Conservation (phyloP, 2,113 vertebrate species). For the Lagopus leucura region DNA sequence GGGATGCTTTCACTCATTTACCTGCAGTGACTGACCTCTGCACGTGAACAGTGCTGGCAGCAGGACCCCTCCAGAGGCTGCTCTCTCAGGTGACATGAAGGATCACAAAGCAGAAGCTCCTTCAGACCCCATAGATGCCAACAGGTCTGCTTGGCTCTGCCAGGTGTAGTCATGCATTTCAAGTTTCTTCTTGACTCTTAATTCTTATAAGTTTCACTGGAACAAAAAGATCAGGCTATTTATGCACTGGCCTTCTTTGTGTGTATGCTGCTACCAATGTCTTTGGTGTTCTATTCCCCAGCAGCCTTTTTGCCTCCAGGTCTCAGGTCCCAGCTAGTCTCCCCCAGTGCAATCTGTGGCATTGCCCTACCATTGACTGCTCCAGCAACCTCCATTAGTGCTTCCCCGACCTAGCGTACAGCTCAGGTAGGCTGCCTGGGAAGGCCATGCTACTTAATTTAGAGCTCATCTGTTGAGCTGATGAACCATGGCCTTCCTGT, state of each 20-base stretch:
- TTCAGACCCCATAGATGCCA: neutral
- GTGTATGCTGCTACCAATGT: neutral
- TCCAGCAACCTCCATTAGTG: neutral
- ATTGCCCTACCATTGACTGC: conserved; percentile 40
- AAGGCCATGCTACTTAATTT: conserved; percentile 25
- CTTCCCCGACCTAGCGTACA: neutral
- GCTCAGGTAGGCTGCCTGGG: neutral
- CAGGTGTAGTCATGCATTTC: conserved; percentile 34
- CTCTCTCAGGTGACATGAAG: conserved; percentile 9
- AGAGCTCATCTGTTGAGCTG: conserved; percentile 32
- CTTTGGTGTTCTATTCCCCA: conserved; percentile 16
- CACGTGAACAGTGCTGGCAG: neutral
- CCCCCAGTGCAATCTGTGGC: conserved; percentile 42
- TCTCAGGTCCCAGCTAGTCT: conserved; percentile 30
- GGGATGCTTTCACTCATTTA: neutral
- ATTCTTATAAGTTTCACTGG: conserved; percentile 19
- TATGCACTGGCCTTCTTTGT: conserved; percentile 29
- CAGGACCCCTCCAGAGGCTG: accelerated
- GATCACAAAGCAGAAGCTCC: neutral
- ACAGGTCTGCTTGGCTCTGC: conserved; percentile 16
- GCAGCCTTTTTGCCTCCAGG: neutral
- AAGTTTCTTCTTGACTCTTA: conserved; percentile 36
- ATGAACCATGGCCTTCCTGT: conserved; percentile 46
- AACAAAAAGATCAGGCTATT: conserved; percentile 47
- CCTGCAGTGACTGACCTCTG: neutral